Evolutionary conservation across 2,888 invertebrate genomes (phyloP).

Genomic region (Nemapogon koenigi): DNA sequence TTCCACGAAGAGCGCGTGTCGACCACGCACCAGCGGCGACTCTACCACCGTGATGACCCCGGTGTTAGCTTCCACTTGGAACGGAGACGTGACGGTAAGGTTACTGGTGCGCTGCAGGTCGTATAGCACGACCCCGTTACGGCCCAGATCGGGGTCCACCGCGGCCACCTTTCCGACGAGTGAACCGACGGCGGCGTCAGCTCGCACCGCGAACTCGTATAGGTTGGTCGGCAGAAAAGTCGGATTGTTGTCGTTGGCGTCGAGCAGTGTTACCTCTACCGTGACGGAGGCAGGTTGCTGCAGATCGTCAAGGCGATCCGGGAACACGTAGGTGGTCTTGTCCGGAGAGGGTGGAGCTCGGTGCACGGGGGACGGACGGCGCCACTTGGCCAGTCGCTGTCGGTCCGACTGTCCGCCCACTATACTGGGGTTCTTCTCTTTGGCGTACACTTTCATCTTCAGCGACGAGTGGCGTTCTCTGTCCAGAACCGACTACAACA

Average conservation of each 20-base stretch:
- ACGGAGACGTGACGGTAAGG: slow-evolving; percentile 69
- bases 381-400: slow-evolving; percentile 46
- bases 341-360: slow-evolving; percentile 31
- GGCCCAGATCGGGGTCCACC: slow-evolving; percentile 80
- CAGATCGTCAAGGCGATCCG: slow-evolving; percentile 46
- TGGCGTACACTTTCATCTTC: slow-evolving; percentile 78
- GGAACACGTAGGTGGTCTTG: slow-evolving; percentile 53
- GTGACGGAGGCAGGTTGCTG: slow-evolving; percentile 65
- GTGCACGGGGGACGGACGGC: slow-evolving; percentile 30
- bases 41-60: slow-evolving; percentile 74
- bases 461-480: slow-evolving; percentile 78
- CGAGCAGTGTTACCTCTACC: slow-evolving; percentile 82
- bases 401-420: slow-evolving; percentile 57
- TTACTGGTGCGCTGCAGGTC: slow-evolving; percentile 74
- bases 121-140: slow-evolving; percentile 76
- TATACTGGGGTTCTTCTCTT: slow-evolving; percentile 76
- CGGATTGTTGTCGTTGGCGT: slow-evolving; percentile 93
- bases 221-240: slow-evolving; percentile 83
- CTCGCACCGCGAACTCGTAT: slow-evolving; percentile 77
- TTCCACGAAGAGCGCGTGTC: slow-evolving; percentile 83
- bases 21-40: slow-evolving; percentile 70
- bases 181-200: slow-evolving; percentile 72
- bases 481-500: slow-evolving; percentile 72
- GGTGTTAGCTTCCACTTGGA: slow-evolving; percentile 73
- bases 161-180: slow-evolving; percentile 81